Base-by-base conservation (phyloP, 2,888 invertebrate genomes). In the Dichetophora obliterata region DNA sequence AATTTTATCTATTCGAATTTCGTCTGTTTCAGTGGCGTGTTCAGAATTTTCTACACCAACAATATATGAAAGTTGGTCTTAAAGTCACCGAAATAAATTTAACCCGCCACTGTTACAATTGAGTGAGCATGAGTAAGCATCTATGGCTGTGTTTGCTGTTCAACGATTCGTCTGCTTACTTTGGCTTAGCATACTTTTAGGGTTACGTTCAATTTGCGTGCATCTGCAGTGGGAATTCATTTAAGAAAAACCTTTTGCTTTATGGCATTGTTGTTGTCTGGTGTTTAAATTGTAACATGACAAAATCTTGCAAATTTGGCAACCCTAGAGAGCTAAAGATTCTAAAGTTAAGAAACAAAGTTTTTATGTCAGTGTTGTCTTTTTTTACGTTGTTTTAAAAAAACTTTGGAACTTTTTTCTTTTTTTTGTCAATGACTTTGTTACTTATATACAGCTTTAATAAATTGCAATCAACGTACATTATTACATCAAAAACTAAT, bases 231-330 rank as follows among this genome's bases (percentile, higher is more conserved):
- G 22, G 71, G 59, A 71, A 65, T 65, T 65, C 37, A 4, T 34
- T 59, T 31, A n/a, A 14, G 34, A 65, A 65, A 6, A 11, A 65
- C 19, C 24, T 65, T 9, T 65, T 22, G 24, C 31, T 16, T 63
- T 19, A 16, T 71, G 71, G 34, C 43, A 22, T 34, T 57, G 14
- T 16, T 50, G 27, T 54, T 70, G 52, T 31, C 34, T 70, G n/a
- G 16, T 31, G 54, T 71, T 71, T 61, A 63, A 75, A 70, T 52
- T 70, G 61, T 59, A 31, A 68, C 59, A 59, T 27, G 70, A 43
- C 61, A 63, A 71, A 52, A 63, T 76, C 48, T 50, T 76, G 75
- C 27, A 76, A 76, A 76, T 76, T 76, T 71, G 63, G 65, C 65
- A 76, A 34, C 65, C 19, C 54, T 65, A 14, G 52, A 66, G 70